Evolutionary conservation across 1,140 invertebrate species (phyloP), one percentile per base, ranked within the genome.

Genomic region (Pemphigus obesinymphae): DNA sequence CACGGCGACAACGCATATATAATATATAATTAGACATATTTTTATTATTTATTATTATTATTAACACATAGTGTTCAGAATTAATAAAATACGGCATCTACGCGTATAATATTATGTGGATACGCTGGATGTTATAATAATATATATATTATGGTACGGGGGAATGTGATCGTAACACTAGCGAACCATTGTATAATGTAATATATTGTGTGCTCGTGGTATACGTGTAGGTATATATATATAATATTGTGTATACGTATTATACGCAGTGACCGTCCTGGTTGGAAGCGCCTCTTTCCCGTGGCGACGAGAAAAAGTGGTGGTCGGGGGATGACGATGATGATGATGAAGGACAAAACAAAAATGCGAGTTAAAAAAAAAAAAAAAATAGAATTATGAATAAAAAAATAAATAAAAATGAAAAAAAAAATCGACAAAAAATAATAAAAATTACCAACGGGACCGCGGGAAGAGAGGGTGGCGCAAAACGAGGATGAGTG

Each of bases 401-500:
- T n/a, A n/a, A 40, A 40, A 43, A 68, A 37, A 37, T n/a, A 53
- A n/a, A 53, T 31, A 29, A 29, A 23, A 68, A 63, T 23, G 31
- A 63, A 20, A 40, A 68, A 43, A 70, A 72, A 70, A 70, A 70
- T 70, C 31, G 63, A 68, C 31, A 37, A 37, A 70, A 45, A 72
- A 72, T 45, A 72, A 72, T 72, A 72, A 72, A 72, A 72, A 72
- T 72, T 72, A 72, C 70, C 26, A 72, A 48, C 70, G 23, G 70
- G 70, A 48, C 15, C 40, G 7, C n/a, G 29, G 58, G n/a, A 72
- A 43, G 31, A 72, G 43, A 48, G 70, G 40, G 26, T 15, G 43
- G 66, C 63, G 34, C 34, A 11, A 40, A 34, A 3, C n/a, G 7
- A 15, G 55, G 5, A 20, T 34, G 34, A 0, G 34, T n/a, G 63